Base-by-base conservation (phyloP, 2,797 vertebrate genomes). In the Muscicapa comitata region DNA sequence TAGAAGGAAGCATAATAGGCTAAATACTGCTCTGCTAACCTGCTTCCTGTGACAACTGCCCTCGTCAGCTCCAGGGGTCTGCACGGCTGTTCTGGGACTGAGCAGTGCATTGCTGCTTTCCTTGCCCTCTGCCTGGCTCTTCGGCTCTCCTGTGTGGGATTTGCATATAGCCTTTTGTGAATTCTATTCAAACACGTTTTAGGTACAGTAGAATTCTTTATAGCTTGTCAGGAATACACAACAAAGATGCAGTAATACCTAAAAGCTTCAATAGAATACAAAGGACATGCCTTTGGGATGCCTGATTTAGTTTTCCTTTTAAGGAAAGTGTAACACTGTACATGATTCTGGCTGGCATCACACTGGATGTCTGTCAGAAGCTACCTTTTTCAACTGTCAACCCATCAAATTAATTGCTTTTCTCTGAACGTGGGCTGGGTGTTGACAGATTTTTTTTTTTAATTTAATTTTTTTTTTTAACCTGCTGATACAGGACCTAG, bases 331-430 rank as follows among this genome's bases (percentile, higher is more conserved):
- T 76, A 89, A 82, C 43, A 61, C 33, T 31, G 63, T 66, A 37
- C 63, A 88, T 91, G 79, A 86, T 81, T 85, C 89, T 92, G 55
- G 79, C 94, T 96, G 72, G 81, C 54, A 90, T 66, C 79, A 90
- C 51, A 61, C 72, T 89, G 77, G 58, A 87, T 87, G 72, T 92
- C 82, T 97, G 93, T 93, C 94, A 95, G 89, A 90, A 93, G 68
- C 23, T 92, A 72, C 87, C 59, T 95, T 96, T 93, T 94, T 87
- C 42, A 97, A 66, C 88, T 93, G 94, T 95, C 92, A 96, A 73
- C 74, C 66, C 72, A 66, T 94, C 91, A 93, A 95, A 89, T 91
- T 96, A 95, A 96, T 96, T 94, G 91, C 91, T 93, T 93, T 94
- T 16, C 89, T 96, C 68, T 73, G 74, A 82, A 80, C 12, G 20